Percentiles rank a stretch among this genome's conserved stretches.
These are phyloP conservation scores for Lindbergichthys nudifrons DNA, from an alignment of 2,797 vertebrate species.

Conservation along the genomic window DNA sequence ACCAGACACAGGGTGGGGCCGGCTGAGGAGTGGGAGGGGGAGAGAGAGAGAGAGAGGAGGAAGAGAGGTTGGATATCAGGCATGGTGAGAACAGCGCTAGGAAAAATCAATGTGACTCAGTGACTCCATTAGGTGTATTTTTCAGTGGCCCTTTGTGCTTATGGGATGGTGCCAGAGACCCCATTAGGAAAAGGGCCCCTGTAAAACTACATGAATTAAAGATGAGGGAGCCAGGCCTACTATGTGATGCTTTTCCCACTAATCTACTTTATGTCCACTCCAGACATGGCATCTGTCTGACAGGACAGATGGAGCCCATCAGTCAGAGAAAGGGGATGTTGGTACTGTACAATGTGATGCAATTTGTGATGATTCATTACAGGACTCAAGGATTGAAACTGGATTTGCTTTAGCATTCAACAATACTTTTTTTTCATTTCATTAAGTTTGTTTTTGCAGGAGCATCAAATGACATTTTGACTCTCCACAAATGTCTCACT, in stretches of 20 bases:
- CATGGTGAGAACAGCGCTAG: constrained; percentile 61
- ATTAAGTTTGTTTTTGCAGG: constrained; percentile 1
- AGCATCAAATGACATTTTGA: not conserved
- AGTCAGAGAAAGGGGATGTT: constrained; percentile 13
- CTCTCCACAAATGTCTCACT: not conserved
- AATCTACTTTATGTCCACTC: constrained; percentile 73
- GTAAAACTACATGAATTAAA: constrained; percentile 81
- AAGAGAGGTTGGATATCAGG: constrained; percentile 60
- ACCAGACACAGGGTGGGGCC: constrained; percentile 64
- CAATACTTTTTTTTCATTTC: constrained; percentile 4
- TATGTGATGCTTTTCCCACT: constrained; percentile 42
- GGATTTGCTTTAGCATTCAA: not conserved
- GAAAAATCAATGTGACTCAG: constrained; percentile 85
- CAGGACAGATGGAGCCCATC: constrained; percentile 30
- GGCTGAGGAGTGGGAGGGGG: constrained; percentile 21
- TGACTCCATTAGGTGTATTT: constrained; percentile 82
- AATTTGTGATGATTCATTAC: constrained; percentile 34
- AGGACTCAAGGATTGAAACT: constrained; percentile 6
- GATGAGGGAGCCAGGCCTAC: constrained; percentile 69
- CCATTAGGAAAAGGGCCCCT: constrained; percentile 76
- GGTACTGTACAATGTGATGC: not conserved
- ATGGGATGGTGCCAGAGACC: constrained; percentile 78
- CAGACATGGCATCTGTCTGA: constrained; percentile 18
- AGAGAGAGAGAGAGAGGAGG: constrained; percentile 31
- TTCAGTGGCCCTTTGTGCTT: constrained; percentile 66